Percentiles rank a stretch among this genome's conserved stretches.
Evolutionary conservation across 2,888 invertebrate species (phyloP).

Genomic region (Chesias legatella): DNA sequence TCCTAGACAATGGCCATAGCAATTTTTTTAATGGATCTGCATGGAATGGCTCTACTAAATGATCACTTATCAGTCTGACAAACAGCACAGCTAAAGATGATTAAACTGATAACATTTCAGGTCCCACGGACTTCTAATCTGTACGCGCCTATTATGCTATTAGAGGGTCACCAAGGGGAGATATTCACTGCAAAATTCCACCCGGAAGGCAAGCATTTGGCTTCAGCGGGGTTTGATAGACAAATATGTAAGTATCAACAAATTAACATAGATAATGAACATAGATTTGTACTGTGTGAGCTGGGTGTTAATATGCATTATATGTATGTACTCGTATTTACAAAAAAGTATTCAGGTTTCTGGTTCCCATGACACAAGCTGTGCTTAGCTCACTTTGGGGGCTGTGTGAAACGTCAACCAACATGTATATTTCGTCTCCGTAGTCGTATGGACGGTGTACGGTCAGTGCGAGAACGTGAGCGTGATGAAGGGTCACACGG

Average conservation of each 20-base stretch:
- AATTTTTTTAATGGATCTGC: too few relatives aligned
- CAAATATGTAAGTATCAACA: constrained; percentile 89
- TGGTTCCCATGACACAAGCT: too few relatives aligned
- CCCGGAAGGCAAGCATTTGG: constrained; percentile 96
- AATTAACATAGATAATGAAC: background rate
- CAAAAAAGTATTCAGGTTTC: too few relatives aligned
- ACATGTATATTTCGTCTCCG: constrained; percentile 53
- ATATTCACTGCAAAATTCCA: constrained; percentile 96
- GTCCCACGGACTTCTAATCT: constrained; percentile 92
- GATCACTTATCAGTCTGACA: too few relatives aligned
- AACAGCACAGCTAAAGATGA: too few relatives aligned
- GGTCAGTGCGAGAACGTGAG: constrained; percentile 99
- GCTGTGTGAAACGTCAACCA: too few relatives aligned
- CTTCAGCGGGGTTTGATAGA: constrained; percentile 96
- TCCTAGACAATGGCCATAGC: too few relatives aligned
- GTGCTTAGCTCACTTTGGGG: too few relatives aligned
- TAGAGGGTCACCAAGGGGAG: constrained; percentile 98
- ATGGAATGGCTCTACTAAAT: too few relatives aligned
- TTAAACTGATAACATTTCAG: constrained; percentile 68
- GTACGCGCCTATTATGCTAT: constrained; percentile 95
- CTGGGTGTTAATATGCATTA: too few relatives aligned
- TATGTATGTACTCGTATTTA: too few relatives aligned
- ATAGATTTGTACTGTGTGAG: background rate
- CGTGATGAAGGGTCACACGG: constrained; percentile 95
- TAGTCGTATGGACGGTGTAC: constrained; percentile 97